Evolutionary conservation across 2,113 vertebrate genomes (phyloP).

Genomic region (Macaca nemestrina): DNA sequence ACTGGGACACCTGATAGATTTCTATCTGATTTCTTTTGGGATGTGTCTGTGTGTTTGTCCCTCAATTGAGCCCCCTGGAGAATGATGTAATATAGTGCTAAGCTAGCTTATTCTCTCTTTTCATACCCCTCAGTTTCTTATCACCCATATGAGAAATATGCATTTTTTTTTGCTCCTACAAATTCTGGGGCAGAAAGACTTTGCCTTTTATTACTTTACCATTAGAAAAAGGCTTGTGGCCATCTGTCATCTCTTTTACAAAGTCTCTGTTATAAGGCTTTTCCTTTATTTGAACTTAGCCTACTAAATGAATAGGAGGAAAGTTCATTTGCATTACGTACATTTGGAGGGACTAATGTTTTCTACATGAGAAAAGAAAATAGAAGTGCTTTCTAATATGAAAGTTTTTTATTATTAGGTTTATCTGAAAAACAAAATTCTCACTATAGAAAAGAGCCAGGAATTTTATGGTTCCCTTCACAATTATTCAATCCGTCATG

Average conservation of each 20-base stretch:
- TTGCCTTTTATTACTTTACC: background rate
- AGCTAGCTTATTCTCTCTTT: background rate
- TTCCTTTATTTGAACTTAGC: background rate
- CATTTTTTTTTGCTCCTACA: background rate
- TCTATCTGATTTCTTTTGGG: background rate
- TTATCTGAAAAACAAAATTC: conserved; percentile 19
- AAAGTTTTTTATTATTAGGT: conserved; percentile 22
- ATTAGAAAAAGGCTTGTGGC: background rate
- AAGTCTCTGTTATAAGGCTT: background rate
- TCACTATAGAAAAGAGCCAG: background rate
- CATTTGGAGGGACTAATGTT: background rate
- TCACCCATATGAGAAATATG: background rate
- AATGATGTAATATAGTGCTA: background rate
- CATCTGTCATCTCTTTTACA: background rate
- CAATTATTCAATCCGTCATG: background rate
- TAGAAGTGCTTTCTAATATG: conserved; percentile 13
- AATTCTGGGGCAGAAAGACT: background rate
- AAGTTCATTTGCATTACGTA: background rate
- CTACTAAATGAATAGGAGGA: background rate
- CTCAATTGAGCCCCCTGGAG: background rate
- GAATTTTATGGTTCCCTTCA: background rate
- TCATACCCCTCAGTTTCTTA: background rate
- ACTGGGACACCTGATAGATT: background rate
- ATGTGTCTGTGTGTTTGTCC: background rate
- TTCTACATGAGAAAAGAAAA: background rate